phyloP scores from a whole-genome alignment of 2,888 invertebrate genomes.

The Apodemia duryi region DNA sequence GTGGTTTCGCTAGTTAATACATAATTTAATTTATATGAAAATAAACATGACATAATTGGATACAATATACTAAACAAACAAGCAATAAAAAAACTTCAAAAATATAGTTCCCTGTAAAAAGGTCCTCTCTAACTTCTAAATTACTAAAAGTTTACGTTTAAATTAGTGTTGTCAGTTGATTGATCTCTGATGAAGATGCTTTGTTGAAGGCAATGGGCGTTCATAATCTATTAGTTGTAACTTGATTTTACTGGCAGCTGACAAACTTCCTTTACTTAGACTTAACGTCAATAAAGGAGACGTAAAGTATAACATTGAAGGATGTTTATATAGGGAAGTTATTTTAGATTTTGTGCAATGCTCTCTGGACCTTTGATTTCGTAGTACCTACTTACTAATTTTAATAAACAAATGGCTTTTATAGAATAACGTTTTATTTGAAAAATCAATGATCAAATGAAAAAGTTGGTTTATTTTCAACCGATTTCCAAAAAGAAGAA shows the following conservation, averaged over 20 bases:
- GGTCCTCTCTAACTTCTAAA: too few species aligned
- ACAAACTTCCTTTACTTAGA: slow-evolving; percentile 30
- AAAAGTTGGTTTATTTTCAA: too few species aligned
- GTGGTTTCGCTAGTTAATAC: too few species aligned
- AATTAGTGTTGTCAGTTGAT: background rate
- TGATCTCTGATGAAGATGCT: background rate
- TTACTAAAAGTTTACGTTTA: background rate
- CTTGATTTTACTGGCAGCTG: slow-evolving; percentile 36
- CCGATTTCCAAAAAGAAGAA: too few species aligned
- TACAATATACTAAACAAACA: too few species aligned
- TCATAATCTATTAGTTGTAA: slow-evolving; percentile 34
- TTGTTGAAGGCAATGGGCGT: slow-evolving; percentile 23
- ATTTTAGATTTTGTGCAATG: background rate
- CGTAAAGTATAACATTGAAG: background rate
- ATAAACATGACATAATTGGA: too few species aligned
- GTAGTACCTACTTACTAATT: background rate
- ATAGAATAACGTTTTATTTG: background rate
- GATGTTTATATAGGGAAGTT: background rate
- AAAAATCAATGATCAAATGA: too few species aligned
- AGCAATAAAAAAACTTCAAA: too few species aligned
- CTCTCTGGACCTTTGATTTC: background rate
- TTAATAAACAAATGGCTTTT: background rate
- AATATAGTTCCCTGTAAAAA: too few species aligned
- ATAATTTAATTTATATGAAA: too few species aligned
- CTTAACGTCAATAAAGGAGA: slow-evolving; percentile 1